A percentile compares a stretch with the other conserved stretches of the same genome.
Conservation (phyloP, 2,797 vertebrate genomes). For the Odontamblyopus rebecca region DNA sequence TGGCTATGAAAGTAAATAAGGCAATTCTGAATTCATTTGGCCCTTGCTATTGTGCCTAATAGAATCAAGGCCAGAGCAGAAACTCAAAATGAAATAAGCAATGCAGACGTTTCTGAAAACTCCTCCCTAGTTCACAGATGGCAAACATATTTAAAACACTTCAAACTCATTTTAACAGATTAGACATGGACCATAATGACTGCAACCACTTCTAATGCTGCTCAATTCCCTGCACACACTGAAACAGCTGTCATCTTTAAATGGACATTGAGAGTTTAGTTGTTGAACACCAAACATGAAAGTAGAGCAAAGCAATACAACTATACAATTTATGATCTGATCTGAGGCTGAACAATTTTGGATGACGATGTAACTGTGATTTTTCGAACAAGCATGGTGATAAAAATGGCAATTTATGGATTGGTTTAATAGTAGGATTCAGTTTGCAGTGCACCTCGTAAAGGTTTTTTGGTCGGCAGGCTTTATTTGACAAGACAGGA, state of each 20-base stretch:
- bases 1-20: neutral
- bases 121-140: neutral
- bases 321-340: neutral
- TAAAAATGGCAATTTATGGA: neutral
- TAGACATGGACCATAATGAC: conserved; percentile 1
- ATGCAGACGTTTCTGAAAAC: neutral
- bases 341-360: neutral
- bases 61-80: neutral
- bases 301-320: neutral
- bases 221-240: neutral
- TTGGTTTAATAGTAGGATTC: neutral
- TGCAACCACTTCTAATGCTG: neutral
- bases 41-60: neutral
- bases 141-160: neutral
- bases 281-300: neutral
- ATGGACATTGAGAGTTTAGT: neutral
- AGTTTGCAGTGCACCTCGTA: neutral
- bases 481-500: no score
- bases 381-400: neutral
- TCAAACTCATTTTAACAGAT: neutral
- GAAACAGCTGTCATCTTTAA: conserved; percentile 1
- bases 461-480: no score
- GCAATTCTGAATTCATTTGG: neutral
- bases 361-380: neutral
- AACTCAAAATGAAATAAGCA: conserved; percentile 6